phyloP scores from a whole-genome alignment of 2,888 invertebrate genomes.

The Agrilus cyanescens region DNA sequence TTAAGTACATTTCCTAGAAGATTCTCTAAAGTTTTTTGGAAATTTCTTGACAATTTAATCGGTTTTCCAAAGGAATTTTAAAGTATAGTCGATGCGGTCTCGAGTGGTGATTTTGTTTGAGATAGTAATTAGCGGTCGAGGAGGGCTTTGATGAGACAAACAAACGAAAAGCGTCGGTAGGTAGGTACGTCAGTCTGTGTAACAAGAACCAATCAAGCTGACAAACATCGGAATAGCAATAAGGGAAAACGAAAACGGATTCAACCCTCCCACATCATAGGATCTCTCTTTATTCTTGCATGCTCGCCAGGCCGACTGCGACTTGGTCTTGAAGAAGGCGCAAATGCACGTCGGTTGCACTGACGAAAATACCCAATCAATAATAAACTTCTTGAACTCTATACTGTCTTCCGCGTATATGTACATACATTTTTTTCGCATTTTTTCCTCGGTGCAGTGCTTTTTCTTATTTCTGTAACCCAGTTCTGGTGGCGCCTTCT shows the following conservation, averaged over 20 bases:
- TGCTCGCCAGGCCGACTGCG: slow-evolving; percentile 1
- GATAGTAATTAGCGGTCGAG: no score
- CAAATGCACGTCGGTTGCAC: slow-evolving; percentile 16
- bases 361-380: slow-evolving; percentile 37
- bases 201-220: slow-evolving; percentile 1
- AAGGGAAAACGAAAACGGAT: slow-evolving; percentile 11
- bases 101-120: no score
- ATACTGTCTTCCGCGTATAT: slow-evolving; percentile 38
- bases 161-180: not conserved
- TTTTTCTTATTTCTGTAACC: slow-evolving; percentile 38
- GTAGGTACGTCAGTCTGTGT: no score
- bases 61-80: no score
- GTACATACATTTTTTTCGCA: slow-evolving; percentile 37
- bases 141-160: no score
- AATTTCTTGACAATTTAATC: no score
- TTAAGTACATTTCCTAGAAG: no score
- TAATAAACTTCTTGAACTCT: slow-evolving; percentile 34
- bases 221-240: slow-evolving; percentile 1
- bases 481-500: slow-evolving; percentile 33
- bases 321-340: not conserved
- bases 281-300: not conserved
- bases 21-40: no score
- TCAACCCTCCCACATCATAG: no score
- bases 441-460: slow-evolving; percentile 27
- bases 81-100: no score